These are phyloP conservation scores for Zosterops hypoxanthus DNA, from an alignment of 2,113 vertebrate genomes.

Conservation along the genomic window DNA sequence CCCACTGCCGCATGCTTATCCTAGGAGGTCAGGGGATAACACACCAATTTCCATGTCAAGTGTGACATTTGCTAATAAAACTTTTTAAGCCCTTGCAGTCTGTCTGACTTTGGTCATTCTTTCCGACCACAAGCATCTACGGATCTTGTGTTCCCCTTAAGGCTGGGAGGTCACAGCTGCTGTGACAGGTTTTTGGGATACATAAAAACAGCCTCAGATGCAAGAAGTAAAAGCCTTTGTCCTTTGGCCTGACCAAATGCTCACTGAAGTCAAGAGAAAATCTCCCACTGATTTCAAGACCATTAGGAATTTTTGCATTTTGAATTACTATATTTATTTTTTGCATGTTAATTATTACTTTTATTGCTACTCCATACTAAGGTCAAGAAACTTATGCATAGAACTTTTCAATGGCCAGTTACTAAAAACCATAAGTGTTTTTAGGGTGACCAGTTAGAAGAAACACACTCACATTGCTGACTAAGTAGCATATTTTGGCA, in stretches of 20 bases:
- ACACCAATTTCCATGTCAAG: neutral
- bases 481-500: constrained; percentile 41
- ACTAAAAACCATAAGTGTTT: neutral
- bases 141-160: neutral
- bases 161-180: neutral
- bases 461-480: neutral
- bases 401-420: neutral
- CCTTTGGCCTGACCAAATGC: neutral
- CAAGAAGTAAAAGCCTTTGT: neutral
- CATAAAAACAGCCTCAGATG: rapidly evolving
- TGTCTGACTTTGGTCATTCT: neutral
- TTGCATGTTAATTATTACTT: neutral
- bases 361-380: neutral
- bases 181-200: neutral
- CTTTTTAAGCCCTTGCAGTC: neutral
- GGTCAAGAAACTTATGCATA: neutral
- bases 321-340: neutral
- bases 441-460: neutral
- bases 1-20: rapidly evolving
- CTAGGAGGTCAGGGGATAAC: neutral
- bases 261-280: neutral
- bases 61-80: neutral
- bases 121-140: neutral
- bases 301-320: neutral
- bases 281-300: neutral